A percentile compares a stretch with the other conserved stretches of the same genome.
Conservation (phyloP, 2,113 vertebrate genomes). For the Burhinus bistriatus region DNA sequence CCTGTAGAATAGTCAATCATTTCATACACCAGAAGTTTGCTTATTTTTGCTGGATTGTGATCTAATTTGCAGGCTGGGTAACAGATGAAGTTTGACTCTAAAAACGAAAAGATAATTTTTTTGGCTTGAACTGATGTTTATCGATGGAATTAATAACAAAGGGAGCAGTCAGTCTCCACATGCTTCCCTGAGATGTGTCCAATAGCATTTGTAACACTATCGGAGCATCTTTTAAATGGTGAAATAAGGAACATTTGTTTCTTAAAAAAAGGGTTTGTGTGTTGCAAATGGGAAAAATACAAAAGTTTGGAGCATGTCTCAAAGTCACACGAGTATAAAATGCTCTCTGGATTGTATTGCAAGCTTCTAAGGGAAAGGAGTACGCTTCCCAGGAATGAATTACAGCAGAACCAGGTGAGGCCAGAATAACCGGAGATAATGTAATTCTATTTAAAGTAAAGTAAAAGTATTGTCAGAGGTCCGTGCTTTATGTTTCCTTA, state of each 20-base stretch:
- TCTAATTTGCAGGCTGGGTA: background rate
- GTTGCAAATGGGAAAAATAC: background rate
- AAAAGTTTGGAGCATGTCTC: background rate
- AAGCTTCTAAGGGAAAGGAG: background rate
- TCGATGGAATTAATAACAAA: conserved; percentile 8
- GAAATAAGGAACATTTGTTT: background rate
- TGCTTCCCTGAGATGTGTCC: background rate
- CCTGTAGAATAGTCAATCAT: background rate
- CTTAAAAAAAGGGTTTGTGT: background rate
- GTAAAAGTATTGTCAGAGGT: background rate
- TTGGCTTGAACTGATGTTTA: background rate
- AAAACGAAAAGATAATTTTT: background rate
- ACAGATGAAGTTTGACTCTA: conserved; percentile 22
- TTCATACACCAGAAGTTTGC: background rate
- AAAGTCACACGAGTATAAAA: background rate
- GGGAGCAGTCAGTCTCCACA: background rate
- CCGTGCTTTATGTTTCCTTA: background rate
- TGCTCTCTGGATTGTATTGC: background rate
- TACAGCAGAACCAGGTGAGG: background rate
- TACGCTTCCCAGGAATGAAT: background rate
- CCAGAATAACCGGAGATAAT: background rate
- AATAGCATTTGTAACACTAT: background rate
- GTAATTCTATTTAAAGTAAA: background rate
- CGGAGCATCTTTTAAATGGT: background rate
- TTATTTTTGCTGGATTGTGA: background rate